Conservation (phyloP, 2,113 vertebrate species). For the Bubo bubo region DNA sequence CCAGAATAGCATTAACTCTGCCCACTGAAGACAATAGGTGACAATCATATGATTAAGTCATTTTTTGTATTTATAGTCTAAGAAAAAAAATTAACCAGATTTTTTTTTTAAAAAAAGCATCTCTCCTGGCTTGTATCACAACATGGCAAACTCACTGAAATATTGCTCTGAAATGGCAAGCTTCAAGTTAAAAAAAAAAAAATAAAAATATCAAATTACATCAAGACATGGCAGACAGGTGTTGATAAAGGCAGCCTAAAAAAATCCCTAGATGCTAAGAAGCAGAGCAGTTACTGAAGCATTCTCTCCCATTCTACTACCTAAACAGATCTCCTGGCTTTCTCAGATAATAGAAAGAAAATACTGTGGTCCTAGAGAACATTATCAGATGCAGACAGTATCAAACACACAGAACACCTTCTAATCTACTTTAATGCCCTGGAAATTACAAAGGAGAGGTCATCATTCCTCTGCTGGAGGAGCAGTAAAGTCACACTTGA, state of each 20-base stretch:
- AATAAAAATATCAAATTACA: background rate
- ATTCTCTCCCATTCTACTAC: background rate
- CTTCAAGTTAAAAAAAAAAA: background rate
- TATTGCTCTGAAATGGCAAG: background rate
- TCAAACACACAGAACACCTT: background rate
- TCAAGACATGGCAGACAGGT: background rate
- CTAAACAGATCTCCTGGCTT: background rate
- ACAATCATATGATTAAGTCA: background rate
- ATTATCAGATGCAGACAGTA: conserved; percentile 27
- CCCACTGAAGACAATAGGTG: background rate
- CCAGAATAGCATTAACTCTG: background rate
- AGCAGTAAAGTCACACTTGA: background rate
- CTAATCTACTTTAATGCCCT: background rate
- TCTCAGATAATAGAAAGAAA: background rate
- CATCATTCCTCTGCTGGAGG: background rate
- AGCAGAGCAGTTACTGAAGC: background rate
- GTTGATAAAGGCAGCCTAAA: background rate
- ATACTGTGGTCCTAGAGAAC: background rate
- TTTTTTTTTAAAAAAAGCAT: background rate
- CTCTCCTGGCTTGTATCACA: background rate
- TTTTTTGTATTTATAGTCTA: background rate
- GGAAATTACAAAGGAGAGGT: background rate
- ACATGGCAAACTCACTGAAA: background rate
- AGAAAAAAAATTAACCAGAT: background rate
- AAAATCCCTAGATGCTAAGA: background rate